Conservation (phyloP, 2,113 vertebrate genomes). For the Tretioscincus oriximinensis region DNA sequence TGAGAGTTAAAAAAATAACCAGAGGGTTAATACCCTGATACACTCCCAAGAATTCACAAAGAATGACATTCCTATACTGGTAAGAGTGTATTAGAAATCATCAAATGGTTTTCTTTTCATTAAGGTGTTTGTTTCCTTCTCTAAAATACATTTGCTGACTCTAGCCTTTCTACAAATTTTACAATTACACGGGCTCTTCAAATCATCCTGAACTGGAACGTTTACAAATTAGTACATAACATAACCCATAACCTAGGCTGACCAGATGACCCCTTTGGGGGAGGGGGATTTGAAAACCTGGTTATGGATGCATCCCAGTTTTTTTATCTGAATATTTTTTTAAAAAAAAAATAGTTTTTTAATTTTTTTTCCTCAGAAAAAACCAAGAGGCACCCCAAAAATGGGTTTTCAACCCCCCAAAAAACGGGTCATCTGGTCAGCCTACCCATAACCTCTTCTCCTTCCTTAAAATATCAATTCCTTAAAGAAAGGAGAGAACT, state of each 20-base stretch:
- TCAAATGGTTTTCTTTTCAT: not conserved
- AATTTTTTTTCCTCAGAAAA: no score
- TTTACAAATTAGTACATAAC: slow-evolving; percentile 49
- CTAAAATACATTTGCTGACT: slow-evolving; percentile 3
- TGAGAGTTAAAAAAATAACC: no score
- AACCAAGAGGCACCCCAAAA: no score
- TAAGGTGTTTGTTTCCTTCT: not conserved
- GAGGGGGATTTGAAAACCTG: no score
- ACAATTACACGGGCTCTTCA: slow-evolving; percentile 1
- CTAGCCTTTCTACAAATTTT: slow-evolving; percentile 34
- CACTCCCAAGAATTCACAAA: no score
- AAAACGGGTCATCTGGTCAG: no score
- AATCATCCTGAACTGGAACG: slow-evolving; percentile 22
- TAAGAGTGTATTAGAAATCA: slow-evolving; percentile 4
- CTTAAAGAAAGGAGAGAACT: slow-evolving; percentile 45
- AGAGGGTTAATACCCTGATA: no score
- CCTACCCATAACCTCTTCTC: slow-evolving; percentile 38
- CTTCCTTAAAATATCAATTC: slow-evolving; percentile 45
- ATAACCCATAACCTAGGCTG: slow-evolving; percentile 48
- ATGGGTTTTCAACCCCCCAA: no score
- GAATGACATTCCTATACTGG: not conserved
- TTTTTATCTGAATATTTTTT: no score
- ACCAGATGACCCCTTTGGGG: no score
- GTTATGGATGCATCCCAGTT: no score
- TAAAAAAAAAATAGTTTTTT: no score